Conservation (phyloP, 2,888 invertebrate species). For the Macropis europaea region DNA sequence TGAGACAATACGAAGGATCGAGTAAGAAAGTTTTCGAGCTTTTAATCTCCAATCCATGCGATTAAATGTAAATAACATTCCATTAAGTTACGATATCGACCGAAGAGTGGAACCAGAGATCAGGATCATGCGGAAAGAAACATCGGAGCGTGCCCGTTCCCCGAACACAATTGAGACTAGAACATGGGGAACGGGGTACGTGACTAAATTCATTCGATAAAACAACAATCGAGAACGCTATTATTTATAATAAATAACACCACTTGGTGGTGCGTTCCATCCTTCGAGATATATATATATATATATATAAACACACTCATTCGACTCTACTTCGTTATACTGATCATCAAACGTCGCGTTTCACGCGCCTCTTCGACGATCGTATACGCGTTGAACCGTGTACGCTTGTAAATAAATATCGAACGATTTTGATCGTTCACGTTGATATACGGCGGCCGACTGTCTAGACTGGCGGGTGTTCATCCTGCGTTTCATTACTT, state of each 20-base stretch:
- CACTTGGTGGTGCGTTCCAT: constrained; percentile 9
- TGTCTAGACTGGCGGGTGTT: constrained; percentile 73
- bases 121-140: neutral
- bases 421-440: constrained; percentile 21
- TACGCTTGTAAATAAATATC: constrained; percentile 16
- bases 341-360: constrained; percentile 19
- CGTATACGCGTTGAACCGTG: constrained; percentile 2
- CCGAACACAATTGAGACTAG: constrained; percentile 37
- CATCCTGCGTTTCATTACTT: constrained; percentile 77
- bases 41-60: constrained; percentile 19
- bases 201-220: constrained; percentile 3
- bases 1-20: constrained; percentile 16
- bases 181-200: constrained; percentile 10
- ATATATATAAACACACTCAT: constrained; percentile 26
- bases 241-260: constrained; percentile 18
- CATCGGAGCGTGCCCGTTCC: constrained; percentile 10
- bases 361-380: constrained; percentile 29
- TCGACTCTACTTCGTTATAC: constrained; percentile 35
- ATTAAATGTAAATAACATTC: constrained; percentile 30
- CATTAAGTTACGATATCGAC: constrained; percentile 15
- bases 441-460: neutral
- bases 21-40: neutral
- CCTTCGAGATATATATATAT: constrained; percentile 25
- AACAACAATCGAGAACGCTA: constrained; percentile 20
- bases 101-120: constrained; percentile 2